Evolutionary conservation across 1,140 invertebrate species (phyloP), one percentile per base, ranked within the genome.

Genomic region (Pissodes strobi): DNA sequence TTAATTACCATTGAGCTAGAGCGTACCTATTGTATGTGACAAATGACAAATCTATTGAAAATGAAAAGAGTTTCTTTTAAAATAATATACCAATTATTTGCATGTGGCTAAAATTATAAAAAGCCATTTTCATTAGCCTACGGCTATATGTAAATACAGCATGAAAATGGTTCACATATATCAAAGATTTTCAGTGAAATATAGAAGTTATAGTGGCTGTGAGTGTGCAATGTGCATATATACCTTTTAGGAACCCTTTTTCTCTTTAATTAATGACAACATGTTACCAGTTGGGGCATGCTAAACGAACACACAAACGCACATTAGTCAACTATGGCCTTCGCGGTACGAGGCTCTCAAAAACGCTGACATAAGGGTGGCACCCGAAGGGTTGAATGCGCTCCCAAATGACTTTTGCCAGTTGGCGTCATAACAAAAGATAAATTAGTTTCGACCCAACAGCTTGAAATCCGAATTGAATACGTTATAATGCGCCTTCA

Each of bases 361-460:
- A 56, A 56, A 41, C 22, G 37, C 51, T 53, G 51, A 53, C 51
- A 27, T 19, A 41, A 21, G 38, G 53, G 53, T 22, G 12, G 13
- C 30, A 41, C 17, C 37, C 38, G 37, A 43, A 43, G 37, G 53
- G 37, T 56, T 56, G 53, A 53, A 27, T 53, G 17, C 38, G 22
- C 37, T 21, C 37, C 53, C 19, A 56, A 56, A 56, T 56, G 53
- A 56, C 53, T 56, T 56, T 56, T 56, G 53, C 53, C 53, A 56
- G 53, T 56, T 56, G 53, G 53, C 38, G 37, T 56, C 53, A 56
- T 56, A 56, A 56, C 53, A 56, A 56, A 56, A 56, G 53, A 56
- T 56, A 56, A 56, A 56, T 56, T 56, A 56, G 18, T 56, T 19
- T 43, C 38, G 53, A 15, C 53, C 38, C 18, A 38, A 21, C 51